Conservation (phyloP, 2,113 vertebrate species). For the Myotis davidii region DNA sequence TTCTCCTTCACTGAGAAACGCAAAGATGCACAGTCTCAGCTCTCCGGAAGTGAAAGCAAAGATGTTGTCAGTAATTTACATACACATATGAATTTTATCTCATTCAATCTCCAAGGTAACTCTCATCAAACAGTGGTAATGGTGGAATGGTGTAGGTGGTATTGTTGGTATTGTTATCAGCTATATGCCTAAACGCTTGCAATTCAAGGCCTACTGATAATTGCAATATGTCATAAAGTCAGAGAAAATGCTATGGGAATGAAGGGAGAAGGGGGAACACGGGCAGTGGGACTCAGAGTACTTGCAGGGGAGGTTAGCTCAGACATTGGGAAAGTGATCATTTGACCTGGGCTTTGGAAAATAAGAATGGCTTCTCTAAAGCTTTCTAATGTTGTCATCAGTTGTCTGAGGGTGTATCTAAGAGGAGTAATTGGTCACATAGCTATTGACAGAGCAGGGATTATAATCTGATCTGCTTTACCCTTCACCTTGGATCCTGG, state of each 20-base stretch:
- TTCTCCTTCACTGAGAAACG: background rate
- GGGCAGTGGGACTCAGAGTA: background rate
- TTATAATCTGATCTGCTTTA: background rate
- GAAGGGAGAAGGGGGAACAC: background rate
- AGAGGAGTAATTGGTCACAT: background rate
- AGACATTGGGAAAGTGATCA: background rate
- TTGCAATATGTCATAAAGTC: background rate
- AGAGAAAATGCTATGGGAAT: background rate
- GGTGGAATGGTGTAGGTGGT: background rate
- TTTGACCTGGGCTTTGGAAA: background rate
- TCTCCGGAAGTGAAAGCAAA: background rate
- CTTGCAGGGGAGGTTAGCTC: background rate
- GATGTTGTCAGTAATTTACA: background rate
- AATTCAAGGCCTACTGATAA: background rate
- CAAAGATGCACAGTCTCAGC: background rate
- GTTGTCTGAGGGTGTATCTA: background rate
- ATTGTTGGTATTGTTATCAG: background rate
- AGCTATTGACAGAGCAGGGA: background rate
- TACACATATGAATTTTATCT: background rate
- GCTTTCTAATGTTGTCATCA: background rate
- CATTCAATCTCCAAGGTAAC: background rate
- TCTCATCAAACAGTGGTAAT: background rate
- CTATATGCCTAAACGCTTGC: background rate
- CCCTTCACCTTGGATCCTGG: background rate
- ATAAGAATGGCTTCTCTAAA: background rate